Evolutionary conservation across 1,140 invertebrate genomes (phyloP).

Genomic region (Rhopalosiphum maidis): DNA sequence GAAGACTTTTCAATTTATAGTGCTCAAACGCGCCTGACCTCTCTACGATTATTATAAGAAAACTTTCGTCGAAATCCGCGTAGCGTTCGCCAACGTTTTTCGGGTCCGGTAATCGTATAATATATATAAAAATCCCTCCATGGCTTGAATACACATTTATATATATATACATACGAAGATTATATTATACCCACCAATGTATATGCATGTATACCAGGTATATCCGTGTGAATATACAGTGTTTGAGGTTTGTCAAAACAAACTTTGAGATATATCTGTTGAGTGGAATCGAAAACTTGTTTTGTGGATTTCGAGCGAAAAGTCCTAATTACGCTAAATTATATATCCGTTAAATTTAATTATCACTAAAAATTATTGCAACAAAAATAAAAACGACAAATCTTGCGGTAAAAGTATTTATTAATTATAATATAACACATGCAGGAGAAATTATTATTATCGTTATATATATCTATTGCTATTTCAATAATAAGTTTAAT

Average conservation of each 20-base stretch:
- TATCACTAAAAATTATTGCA: neutral
- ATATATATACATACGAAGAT: neutral
- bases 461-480: no score
- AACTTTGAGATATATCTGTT: neutral
- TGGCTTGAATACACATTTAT: neutral
- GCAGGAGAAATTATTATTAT: no score
- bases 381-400: neutral
- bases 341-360: neutral
- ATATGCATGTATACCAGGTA: neutral
- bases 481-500: neutral
- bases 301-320: neutral
- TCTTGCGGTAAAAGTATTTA: neutral
- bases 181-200: neutral
- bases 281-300: neutral
- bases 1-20: conserved; percentile 36
- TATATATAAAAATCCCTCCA: neutral
- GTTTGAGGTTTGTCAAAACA: neutral
- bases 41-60: neutral
- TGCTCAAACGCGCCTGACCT: neutral
- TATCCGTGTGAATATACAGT: neutral
- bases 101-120: neutral
- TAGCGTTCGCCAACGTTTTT: neutral
- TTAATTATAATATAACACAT: neutral
- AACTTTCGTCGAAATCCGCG: neutral
- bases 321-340: neutral